Evolutionary conservation across 1,140 invertebrate species (phyloP), one percentile per base, ranked within the genome.

Genomic region (Sesamia nonagrioides): DNA sequence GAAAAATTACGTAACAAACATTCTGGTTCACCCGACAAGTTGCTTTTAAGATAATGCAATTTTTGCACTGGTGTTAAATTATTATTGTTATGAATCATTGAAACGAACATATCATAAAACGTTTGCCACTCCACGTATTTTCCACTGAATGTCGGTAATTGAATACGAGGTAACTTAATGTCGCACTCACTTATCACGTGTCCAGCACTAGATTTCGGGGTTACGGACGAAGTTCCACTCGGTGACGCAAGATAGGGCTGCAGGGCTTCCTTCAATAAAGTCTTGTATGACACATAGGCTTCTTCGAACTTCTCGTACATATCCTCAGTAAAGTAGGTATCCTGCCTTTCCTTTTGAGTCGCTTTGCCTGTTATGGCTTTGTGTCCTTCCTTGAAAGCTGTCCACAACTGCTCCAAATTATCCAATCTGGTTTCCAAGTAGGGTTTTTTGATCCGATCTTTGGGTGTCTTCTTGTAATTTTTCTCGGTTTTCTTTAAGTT

Each of bases 41-140:
- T 71, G 9, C 58, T 61, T 42, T 84, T 84, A 18, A 84, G 37
- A 27, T 84, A 84, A 21, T 82, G 82, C 15, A 84, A 71, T 66
- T 82, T 80, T 72, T 84, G 80, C 4, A 76, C 58, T 61, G 37
- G 11, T 61, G n/a, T n/a, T n/a, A n/a, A n/a, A n/a, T n/a, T n/a
- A n/a, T n/a, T n/a, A n/a, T n/a, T n/a, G n/a, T n/a, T n/a, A n/a
- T 61, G 58, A 11, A 83, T 73, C 37, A 83, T 33, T 4, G 76
- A 83, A 3, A 18, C 33, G 78, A 83, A 83, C 66, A 83, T 63
- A 13, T 83, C 77, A 61, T 79, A 73, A 45, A 83, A 83, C 4
- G 71, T 63, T 58, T 83, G 58, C n/a, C n/a, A n/a, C n/a, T n/a
- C n/a, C n/a, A n/a, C n/a, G n/a, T n/a, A n/a, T n/a, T n/a, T n/a